Conservation (phyloP, 1,140 invertebrate species). For the Procambarus virginalis region DNA sequence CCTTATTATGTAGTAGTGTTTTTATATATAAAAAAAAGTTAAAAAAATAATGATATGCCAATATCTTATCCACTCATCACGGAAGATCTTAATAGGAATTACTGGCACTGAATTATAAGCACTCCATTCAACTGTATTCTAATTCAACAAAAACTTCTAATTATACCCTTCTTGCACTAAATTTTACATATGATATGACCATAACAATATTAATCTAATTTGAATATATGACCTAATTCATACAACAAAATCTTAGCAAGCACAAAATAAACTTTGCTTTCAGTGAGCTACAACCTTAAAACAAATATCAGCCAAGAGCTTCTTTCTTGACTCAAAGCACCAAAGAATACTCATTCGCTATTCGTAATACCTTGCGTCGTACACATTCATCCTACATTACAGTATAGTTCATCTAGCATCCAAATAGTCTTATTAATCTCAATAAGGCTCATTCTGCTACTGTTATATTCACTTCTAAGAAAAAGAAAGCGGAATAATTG, state of each 20-base stretch:
- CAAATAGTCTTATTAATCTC: not conserved
- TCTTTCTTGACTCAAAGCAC: not conserved
- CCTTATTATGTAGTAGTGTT: not conserved
- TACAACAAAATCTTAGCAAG: too few relatives aligned
- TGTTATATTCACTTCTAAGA: not conserved
- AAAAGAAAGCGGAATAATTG: not conserved
- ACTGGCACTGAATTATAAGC: not conserved
- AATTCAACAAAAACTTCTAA: not conserved
- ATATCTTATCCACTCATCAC: not conserved
- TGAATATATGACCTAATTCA: too few relatives aligned
- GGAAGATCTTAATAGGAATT: not conserved
- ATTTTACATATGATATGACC: not conserved
- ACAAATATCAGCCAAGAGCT: not conserved
- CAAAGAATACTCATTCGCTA: not conserved
- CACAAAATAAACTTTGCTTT: not conserved
- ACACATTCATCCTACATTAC: not conserved
- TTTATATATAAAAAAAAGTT: not conserved
- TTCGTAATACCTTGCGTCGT: not conserved
- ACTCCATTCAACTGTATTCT: not conserved
- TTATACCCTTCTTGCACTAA: not conserved
- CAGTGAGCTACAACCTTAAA: not conserved
- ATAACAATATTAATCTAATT: too few relatives aligned
- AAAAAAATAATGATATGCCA: not conserved
- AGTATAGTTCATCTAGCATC: not conserved
- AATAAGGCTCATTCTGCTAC: not conserved